These are phyloP conservation scores for Gadopsis bispinosus DNA, from an alignment of 2,797 vertebrate species.

Conservation along the genomic window DNA sequence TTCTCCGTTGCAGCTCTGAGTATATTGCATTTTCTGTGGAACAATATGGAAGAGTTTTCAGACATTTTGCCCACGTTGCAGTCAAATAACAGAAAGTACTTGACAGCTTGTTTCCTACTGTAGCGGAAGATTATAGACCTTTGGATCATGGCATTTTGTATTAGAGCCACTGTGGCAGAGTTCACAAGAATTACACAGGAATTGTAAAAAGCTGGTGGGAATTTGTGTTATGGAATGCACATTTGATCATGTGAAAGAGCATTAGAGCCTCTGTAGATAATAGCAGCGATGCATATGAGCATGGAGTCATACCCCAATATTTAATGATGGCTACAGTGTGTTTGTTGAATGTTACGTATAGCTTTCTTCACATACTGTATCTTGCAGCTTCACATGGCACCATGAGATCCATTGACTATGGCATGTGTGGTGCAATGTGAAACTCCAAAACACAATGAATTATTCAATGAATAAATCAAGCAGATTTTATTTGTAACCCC, in stretches of 20 bases:
- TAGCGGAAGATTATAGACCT: constrained; percentile 3
- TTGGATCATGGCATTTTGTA: neutral
- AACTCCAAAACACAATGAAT: neutral
- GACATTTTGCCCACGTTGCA: too few relatives aligned
- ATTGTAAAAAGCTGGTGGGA: neutral
- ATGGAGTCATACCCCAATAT: neutral
- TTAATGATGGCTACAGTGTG: neutral
- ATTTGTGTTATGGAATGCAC: neutral
- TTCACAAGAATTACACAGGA: neutral
- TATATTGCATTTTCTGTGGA: constrained; percentile 5
- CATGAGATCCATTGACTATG: neutral
- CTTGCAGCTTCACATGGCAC: neutral
- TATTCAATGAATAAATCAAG: neutral
- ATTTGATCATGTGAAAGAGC: constrained; percentile 10
- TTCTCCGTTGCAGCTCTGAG: neutral
- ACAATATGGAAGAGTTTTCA: constrained; percentile 3
- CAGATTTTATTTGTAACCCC: neutral
- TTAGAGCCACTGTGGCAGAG: neutral
- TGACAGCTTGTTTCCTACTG: neutral
- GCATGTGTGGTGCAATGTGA: neutral
- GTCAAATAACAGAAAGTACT: too few relatives aligned
- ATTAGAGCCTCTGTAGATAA: constrained; percentile 6
- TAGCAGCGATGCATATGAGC: neutral
- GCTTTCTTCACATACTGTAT: neutral
- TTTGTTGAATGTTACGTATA: neutral